Conservation (phyloP, 2,113 vertebrate genomes). For the Grammomys surdaster region DNA sequence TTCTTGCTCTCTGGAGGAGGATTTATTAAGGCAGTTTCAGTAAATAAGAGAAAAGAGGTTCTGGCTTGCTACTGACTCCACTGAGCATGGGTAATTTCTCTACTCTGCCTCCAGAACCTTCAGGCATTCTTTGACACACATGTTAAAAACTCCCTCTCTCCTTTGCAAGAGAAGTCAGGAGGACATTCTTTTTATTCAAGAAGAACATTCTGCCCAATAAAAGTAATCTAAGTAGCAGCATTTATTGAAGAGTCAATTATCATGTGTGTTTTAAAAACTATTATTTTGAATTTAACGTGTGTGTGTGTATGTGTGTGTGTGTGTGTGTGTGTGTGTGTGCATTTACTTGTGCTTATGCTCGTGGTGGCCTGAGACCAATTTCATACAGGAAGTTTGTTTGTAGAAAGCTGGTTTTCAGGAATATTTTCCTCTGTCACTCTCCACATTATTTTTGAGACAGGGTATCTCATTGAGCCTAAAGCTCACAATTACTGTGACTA, state of each 20-base stretch:
- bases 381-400: neutral
- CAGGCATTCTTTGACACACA: constrained; percentile 22
- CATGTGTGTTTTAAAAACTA: neutral
- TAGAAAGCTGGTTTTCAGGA: neutral
- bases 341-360: neutral
- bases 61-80: constrained; percentile 59
- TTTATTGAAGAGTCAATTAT: constrained; percentile 44
- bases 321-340: neutral
- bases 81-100: neutral
- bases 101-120: neutral
- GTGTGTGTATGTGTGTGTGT: neutral
- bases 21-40: constrained; percentile 73
- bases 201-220: constrained; percentile 15
- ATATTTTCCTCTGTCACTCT: too few species aligned
- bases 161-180: constrained; percentile 33
- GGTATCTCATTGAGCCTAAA: neutral
- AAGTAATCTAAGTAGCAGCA: constrained; percentile 24
- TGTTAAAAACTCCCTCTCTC: neutral
- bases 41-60: constrained; percentile 70
- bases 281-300: neutral
- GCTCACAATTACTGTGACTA: neutral
- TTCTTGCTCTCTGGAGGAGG: constrained; percentile 76
- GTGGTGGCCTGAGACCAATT: neutral
- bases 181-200: neutral
- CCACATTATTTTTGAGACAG: neutral